Evolutionary conservation across 2,113 vertebrate species (phyloP), one percentile per base, ranked within the genome.

Genomic region (Gymnogyps californianus): DNA sequence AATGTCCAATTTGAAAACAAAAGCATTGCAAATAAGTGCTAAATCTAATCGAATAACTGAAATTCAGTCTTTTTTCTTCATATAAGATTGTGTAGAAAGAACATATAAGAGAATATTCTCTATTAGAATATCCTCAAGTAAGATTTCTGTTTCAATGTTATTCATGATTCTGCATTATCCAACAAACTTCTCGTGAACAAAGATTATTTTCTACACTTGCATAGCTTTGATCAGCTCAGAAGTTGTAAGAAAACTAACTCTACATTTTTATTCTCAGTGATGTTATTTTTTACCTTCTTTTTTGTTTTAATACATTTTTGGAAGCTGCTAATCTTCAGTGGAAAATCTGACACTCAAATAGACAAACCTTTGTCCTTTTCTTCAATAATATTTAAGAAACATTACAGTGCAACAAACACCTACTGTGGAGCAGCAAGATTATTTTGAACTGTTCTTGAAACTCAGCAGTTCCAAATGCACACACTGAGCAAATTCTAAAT

Each of bases 361-460:
- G 46, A 67, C 34, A 78, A 84, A 62, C 2, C 13, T 95, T 95
- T 89, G 40, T 91, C 69, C 71, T 80, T 91, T 92, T 40, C 20
- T 93, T 87, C 61, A 69, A 34, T 61, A 76, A 66, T 57, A 69
- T 59, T 85, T 28, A 82, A 84, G 76, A 87, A 92, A 72, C 5
- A 55, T 55, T 54, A 18, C 4, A 52, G 21, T 52, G 13, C 17
- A 85, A 72, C 47, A 93, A 78, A 83, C 12, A 64, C 21, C 28
- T 69, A 34, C 66, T 40, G 25, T 61, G 55, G 9, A 72, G 47
- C 13, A 74, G 57, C 20, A 85, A 57, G 40, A 58, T 47, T 82
- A 32, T 84, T 93, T 59, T 81, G n/a, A 96, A 70, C 57, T 52
- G 44, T 86, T 96, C 69, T 92, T 55, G 80, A 93, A 95, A 78